phyloP scores from a whole-genome alignment of 1,140 invertebrate genomes.

The Drusus annulatus region DNA sequence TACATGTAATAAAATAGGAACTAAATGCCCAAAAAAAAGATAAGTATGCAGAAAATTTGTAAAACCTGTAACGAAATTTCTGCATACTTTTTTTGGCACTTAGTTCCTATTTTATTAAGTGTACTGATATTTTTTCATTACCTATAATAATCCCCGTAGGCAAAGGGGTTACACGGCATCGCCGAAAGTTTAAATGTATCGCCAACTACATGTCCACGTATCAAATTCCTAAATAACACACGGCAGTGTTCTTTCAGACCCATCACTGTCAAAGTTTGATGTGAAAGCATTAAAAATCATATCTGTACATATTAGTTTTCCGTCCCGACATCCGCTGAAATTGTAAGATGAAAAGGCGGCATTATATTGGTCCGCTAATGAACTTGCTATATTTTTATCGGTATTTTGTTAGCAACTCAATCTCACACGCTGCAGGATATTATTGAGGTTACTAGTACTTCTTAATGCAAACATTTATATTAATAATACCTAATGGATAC shows the following conservation, averaged over 20 bases:
- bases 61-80: no score
- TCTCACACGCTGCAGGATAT: slow-evolving; percentile 10
- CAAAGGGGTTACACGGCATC: no score
- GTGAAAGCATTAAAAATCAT: slow-evolving; percentile 23
- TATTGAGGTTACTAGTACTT: slow-evolving; percentile 6
- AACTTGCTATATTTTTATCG: not conserved
- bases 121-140: not conserved
- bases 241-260: not conserved
- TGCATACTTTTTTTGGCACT: no score
- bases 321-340: slow-evolving; percentile 8
- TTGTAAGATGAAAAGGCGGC: slow-evolving; percentile 6
- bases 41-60: no score
- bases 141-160: no score
- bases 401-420: slow-evolving; percentile 6
- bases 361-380: slow-evolving; percentile 10
- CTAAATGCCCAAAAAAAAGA: no score
- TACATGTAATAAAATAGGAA: no score
- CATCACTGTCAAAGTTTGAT: slow-evolving; percentile 31
- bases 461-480: not conserved
- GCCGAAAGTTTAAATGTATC: not conserved
- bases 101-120: no score
- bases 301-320: slow-evolving; percentile 15
- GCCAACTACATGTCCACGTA: not conserved
- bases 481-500: not conserved
- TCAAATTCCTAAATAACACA: not conserved